These are phyloP conservation scores for Chloroceryle inda DNA, from an alignment of 2,797 vertebrate genomes.

Conservation along the genomic window DNA sequence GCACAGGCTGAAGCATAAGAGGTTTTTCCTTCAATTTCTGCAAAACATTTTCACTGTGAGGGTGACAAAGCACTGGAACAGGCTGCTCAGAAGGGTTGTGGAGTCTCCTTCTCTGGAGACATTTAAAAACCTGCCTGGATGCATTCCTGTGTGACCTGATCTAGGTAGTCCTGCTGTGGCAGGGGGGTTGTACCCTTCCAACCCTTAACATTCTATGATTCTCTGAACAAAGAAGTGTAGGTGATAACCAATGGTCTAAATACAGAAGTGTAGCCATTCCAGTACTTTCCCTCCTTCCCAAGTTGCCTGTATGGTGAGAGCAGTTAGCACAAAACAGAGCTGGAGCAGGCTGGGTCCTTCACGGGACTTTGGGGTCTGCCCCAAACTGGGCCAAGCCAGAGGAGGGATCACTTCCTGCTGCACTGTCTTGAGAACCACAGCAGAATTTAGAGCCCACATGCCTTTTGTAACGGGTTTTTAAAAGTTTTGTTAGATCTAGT, in stretches of 20 bases:
- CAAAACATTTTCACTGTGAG: too few relatives aligned
- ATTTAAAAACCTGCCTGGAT: too few relatives aligned
- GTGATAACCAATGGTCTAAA: neutral
- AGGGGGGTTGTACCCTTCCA: too few relatives aligned
- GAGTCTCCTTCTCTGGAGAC: too few relatives aligned
- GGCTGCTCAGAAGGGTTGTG: too few relatives aligned
- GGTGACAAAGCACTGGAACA: too few relatives aligned
- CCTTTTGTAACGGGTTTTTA: neutral
- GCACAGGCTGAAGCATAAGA: too few relatives aligned
- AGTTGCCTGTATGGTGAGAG: neutral
- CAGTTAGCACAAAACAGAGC: neutral
- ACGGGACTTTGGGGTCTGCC: neutral
- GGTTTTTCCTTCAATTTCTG: too few relatives aligned
- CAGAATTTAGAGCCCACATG: fast-evolving
- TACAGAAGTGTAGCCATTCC: neutral
- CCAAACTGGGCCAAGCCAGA: neutral
- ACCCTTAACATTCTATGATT: too few relatives aligned
- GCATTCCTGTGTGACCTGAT: too few relatives aligned
- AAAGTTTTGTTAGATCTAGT: neutral
- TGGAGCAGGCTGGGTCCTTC: neutral
- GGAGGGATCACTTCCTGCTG: neutral
- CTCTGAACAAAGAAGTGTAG: fast-evolving
- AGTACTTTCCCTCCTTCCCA: neutral
- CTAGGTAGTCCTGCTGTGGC: too few relatives aligned
- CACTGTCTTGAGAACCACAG: fast-evolving